These are phyloP conservation scores for Meloidogyne exigua DNA, from an alignment of 1,140 invertebrate species.

Conservation along the genomic window DNA sequence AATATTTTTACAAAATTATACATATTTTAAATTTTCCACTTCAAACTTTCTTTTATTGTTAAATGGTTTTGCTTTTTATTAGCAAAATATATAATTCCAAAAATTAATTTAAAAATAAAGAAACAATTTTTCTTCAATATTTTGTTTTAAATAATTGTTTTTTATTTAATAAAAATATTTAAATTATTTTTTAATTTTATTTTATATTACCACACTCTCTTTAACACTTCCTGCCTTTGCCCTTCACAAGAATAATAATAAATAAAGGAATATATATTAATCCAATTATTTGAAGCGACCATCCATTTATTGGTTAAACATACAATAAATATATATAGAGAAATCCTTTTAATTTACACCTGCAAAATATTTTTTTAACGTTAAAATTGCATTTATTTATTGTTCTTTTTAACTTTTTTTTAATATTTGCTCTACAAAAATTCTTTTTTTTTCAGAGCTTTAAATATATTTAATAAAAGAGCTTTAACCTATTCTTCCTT, in stretches of 20 bases:
- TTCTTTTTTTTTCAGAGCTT: neutral
- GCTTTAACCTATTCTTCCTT: neutral
- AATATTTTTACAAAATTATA: too few species aligned
- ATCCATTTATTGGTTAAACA: conserved; percentile 1
- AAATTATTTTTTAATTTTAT: neutral
- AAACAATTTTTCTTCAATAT: too few species aligned
- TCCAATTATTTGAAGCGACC: conserved; percentile 4
- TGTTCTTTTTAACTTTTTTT: neutral
- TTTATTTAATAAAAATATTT: too few species aligned
- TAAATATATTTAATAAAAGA: neutral
- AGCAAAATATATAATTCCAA: neutral
- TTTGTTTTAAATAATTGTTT: too few species aligned
- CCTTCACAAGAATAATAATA: neutral
- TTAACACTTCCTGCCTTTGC: neutral
- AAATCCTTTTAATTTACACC: neutral
- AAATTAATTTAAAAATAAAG: too few species aligned
- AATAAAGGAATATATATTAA: neutral
- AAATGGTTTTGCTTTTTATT: neutral
- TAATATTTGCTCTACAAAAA: neutral
- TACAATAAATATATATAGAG: neutral
- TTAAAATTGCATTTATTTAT: neutral
- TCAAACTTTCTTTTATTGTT: neutral
- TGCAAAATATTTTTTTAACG: neutral
- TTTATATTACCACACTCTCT: neutral
- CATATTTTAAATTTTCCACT: neutral